Evolutionary conservation across 2,113 vertebrate genomes (phyloP).

Genomic region (Rhadina sibilatrix): DNA sequence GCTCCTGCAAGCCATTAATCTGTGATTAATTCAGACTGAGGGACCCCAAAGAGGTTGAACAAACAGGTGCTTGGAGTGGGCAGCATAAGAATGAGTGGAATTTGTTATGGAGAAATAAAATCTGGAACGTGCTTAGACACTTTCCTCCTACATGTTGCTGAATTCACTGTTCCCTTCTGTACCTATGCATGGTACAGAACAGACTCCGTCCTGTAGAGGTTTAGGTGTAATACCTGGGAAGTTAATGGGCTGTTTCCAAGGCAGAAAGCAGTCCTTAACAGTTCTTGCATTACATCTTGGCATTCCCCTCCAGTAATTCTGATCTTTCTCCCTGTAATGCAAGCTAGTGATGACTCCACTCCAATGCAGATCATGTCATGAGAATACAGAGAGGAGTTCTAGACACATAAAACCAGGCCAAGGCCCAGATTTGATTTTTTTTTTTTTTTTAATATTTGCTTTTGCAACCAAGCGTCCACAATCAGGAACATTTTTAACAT

Average conservation of each 20-base stretch:
- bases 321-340: background rate
- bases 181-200: background rate
- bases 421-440: background rate
- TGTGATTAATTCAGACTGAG: background rate
- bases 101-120: background rate
- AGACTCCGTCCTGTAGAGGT: background rate
- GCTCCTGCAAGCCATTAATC: background rate
- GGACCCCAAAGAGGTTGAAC: background rate
- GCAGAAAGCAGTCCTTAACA: background rate
- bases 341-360: background rate
- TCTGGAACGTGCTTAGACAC: background rate
- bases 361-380: background rate
- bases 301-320: background rate
- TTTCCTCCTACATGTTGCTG: background rate
- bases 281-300: background rate
- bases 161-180: background rate
- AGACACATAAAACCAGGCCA: background rate
- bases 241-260: background rate
- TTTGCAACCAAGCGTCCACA: background rate
- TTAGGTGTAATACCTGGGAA: background rate
- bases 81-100: rapidly evolving
- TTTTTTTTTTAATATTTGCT: background rate
- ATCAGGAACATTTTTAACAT: background rate
- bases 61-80: background rate
- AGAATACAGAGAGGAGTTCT: background rate